A percentile compares a stretch with the other conserved stretches of the same genome.
These are phyloP conservation scores for Enteromius trimaculatus DNA, from an alignment of 2,797 vertebrate species.

Conservation along the genomic window DNA sequence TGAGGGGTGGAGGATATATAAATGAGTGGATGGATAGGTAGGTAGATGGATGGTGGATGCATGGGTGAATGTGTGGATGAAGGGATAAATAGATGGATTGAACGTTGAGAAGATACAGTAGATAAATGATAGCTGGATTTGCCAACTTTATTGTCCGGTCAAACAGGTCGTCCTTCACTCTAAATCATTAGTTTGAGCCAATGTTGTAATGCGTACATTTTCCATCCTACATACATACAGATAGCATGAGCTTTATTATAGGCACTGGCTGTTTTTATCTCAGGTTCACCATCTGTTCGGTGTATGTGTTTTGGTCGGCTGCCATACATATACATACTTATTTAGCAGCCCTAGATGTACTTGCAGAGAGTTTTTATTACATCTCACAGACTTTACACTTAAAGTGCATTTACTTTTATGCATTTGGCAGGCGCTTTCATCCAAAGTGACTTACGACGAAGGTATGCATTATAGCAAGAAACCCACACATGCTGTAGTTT, in stretches of 20 bases:
- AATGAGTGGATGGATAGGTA: no score
- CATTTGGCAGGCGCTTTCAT: neutral
- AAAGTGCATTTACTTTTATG: neutral
- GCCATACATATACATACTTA: neutral
- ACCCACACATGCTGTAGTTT: neutral
- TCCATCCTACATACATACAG: neutral
- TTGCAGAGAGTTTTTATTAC: neutral
- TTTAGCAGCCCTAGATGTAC: neutral
- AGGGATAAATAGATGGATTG: neutral
- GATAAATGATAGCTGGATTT: neutral
- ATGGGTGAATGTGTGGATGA: no score
- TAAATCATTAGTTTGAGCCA: neutral
- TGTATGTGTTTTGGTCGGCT: neutral
- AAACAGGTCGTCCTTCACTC: neutral
- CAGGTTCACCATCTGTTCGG: slow-evolving; percentile 9
- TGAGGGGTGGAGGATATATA: no score
- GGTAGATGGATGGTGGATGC: neutral
- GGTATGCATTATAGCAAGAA: neutral
- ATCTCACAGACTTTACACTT: neutral
- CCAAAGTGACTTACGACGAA: neutral
- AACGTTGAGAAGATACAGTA: neutral
- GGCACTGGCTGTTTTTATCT: neutral
- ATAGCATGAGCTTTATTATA: neutral
- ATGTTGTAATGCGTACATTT: neutral
- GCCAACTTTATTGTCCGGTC: neutral